Conservation (phyloP, 2,113 vertebrate species). For the Pterocles gutturalis region DNA sequence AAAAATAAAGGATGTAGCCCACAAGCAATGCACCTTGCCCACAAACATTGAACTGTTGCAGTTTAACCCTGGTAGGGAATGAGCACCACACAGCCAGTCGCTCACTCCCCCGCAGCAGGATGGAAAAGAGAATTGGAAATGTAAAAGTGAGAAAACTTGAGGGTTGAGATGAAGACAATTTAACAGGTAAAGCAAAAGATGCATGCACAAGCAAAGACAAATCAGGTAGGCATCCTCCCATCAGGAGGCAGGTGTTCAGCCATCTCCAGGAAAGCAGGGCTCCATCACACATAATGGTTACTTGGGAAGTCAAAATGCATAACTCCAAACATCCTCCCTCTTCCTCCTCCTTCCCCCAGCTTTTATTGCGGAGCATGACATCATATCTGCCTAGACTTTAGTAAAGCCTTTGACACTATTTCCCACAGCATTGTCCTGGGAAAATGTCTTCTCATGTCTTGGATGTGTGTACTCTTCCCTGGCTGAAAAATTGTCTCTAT, state of each 20-base stretch:
- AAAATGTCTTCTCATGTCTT: too few species aligned
- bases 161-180: not conserved
- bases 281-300: rapidly evolving
- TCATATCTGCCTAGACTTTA: not conserved
- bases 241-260: not conserved
- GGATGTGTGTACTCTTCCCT: too few species aligned
- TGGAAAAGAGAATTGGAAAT: not conserved
- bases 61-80: not conserved
- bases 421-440: too few species aligned
- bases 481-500: too few species aligned
- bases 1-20: not conserved
- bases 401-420: too few species aligned
- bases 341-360: not conserved
- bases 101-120: rapidly evolving
- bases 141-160: not conserved
- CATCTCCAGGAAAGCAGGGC: not conserved
- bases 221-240: not conserved
- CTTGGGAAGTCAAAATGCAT: not conserved
- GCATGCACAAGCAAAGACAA: not conserved
- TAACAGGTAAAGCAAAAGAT: not conserved
- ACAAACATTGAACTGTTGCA: not conserved
- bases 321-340: rapidly evolving
- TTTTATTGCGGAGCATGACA: not conserved
- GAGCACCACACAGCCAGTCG: not conserved
- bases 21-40: not conserved